A percentile compares a stretch with the other conserved stretches of the same genome.
Evolutionary conservation across 2,797 vertebrate species (phyloP).

Genomic region (Eupleurogrammus muticus): DNA sequence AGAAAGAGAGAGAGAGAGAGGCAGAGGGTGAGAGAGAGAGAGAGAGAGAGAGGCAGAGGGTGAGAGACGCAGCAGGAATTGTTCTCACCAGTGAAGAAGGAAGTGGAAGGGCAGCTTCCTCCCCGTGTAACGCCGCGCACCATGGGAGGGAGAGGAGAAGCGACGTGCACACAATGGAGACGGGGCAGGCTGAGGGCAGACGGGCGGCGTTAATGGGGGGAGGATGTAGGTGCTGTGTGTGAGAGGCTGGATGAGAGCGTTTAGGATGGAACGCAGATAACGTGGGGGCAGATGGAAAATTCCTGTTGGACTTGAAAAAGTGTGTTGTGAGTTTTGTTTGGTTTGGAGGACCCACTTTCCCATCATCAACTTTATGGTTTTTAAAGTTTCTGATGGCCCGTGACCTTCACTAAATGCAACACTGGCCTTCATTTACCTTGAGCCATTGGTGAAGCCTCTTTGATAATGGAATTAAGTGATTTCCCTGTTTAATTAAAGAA

Average conservation of each 20-base stretch:
- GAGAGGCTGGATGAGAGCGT: slow-evolving; percentile 40
- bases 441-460: background rate
- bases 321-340: slow-evolving; percentile 20
- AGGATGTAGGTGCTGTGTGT: slow-evolving; percentile 62
- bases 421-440: background rate
- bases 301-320: slow-evolving; percentile 18
- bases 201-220: slow-evolving; percentile 54
- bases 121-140: slow-evolving; percentile 51
- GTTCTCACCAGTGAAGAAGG: slow-evolving; percentile 78
- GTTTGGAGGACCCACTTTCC: slow-evolving; percentile 36
- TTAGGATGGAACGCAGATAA: slow-evolving; percentile 35
- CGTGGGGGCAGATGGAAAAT: slow-evolving; percentile 15
- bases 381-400: background rate
- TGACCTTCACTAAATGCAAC: background rate
- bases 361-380: slow-evolving; percentile 22
- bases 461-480: background rate
- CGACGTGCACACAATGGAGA: slow-evolving; percentile 69
- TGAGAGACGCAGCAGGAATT: slow-evolving; percentile 71
- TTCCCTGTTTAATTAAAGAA: background rate
- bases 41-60: slow-evolving; percentile 30
- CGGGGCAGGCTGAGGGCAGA: slow-evolving; percentile 52
- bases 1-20: too few species aligned
- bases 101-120: slow-evolving; percentile 82
- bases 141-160: slow-evolving; percentile 62
- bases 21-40: too few species aligned